Conservation (phyloP, 2,113 vertebrate genomes). For the Petromus typicus region DNA sequence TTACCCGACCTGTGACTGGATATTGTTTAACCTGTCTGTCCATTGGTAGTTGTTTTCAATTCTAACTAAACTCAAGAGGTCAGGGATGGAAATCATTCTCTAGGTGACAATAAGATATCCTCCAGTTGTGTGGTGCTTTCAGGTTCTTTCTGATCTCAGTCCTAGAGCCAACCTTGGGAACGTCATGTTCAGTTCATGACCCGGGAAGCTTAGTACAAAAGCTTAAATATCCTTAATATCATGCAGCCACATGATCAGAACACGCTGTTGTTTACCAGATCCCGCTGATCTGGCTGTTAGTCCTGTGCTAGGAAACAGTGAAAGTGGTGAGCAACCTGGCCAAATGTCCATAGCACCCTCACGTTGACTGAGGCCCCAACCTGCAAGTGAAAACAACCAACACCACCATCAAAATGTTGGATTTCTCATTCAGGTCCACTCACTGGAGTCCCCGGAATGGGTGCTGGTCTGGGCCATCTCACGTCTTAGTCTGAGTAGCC, state of each 20-base stretch:
- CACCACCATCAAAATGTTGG: neutral
- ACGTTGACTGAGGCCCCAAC: neutral
- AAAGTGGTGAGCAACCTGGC: neutral
- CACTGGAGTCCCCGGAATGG: neutral
- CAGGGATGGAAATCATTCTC: neutral
- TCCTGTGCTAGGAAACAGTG: neutral
- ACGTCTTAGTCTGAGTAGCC: neutral
- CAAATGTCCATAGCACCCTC: neutral
- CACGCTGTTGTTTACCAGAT: neutral
- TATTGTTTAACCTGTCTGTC: neutral
- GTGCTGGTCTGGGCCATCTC: neutral
- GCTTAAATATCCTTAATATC: neutral
- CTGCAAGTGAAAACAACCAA: neutral
- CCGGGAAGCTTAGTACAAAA: neutral
- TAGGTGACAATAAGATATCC: neutral
- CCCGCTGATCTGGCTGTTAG: neutral
- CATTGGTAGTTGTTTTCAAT: neutral
- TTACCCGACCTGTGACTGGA: neutral
- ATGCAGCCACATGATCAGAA: neutral
- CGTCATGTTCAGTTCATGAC: neutral
- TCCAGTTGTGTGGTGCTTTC: neutral
- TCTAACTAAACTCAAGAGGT: conserved; percentile 13
- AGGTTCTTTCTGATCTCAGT: neutral
- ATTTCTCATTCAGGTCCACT: neutral
- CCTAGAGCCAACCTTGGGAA: neutral